Evolutionary conservation across 37 sponge, comb jelly and placozoan species (phyloP), one percentile per base, ranked within the genome.

Genomic region (Aphrocallistes beatrix): DNA sequence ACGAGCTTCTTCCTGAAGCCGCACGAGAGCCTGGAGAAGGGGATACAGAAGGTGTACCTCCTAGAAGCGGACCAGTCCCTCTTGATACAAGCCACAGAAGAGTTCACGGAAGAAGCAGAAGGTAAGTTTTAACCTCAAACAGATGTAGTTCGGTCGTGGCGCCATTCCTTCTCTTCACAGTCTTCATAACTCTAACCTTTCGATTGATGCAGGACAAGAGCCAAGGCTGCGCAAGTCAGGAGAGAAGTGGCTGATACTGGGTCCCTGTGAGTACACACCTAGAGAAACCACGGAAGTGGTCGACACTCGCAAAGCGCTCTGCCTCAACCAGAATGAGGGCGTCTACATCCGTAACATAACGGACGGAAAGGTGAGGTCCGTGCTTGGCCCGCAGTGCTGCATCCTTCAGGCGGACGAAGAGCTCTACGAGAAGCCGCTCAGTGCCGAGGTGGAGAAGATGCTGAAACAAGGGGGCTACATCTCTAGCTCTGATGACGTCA

Each of bases 241-340:
- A 21, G 94, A 96, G 81, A 89, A 39, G 60, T 96, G 96, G 96
- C 93, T 96, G 94, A 84, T 96, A 30, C 39, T 38, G 51, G 96
- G 96, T 21, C 96, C 96, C 0, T 81, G 81, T n/a, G 91, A 92
- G 37, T 96, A 86, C 88, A 87, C 87, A 21, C 96, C 96, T 36
- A 37, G 28, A 3, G 81, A 37, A 13, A 37, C 17, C 19, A 51
- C 38, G 42, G 28, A 51, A 9, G 50, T 82, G 36, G 13, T 82
- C 37, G 36, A 6, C 23, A 39, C 0, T 86, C 91, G 94, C 91
- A 96, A 93, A 48, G 90, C 94, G 16, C 87, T 93, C 19, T 92
- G 94, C 0, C 84, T 96, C 81, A 91, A 92, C 84, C 86, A 91
- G 87, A 96, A 96, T 82, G 96, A 96, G 83, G 96, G 96, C 23